Conservation (phyloP, 2,113 vertebrate species). For the Sorex araneus region DNA sequence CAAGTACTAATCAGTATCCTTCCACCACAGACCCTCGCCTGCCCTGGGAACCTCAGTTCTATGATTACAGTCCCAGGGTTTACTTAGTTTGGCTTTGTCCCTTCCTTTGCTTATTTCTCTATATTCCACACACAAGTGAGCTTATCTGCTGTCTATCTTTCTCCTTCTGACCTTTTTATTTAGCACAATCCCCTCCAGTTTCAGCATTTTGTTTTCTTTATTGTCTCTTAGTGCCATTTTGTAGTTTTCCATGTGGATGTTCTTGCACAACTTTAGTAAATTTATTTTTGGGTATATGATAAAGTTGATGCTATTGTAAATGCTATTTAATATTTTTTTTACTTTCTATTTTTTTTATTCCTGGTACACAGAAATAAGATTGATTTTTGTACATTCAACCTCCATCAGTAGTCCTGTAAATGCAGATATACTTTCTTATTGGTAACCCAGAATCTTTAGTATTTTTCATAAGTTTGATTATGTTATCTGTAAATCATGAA, state of each 20-base stretch:
- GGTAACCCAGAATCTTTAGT: background rate
- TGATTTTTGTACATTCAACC: slow-evolving; percentile 33
- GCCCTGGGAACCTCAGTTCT: too few relatives aligned
- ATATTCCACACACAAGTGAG: too few relatives aligned
- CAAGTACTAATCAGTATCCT: too few relatives aligned
- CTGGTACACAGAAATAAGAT: background rate
- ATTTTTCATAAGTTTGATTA: slow-evolving; percentile 36
- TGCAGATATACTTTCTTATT: slow-evolving; percentile 27
- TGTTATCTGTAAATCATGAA: background rate
- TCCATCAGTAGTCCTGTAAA: slow-evolving; percentile 14
- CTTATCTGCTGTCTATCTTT: too few relatives aligned
- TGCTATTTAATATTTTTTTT: slow-evolving; percentile 16
- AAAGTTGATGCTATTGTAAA: slow-evolving; percentile 29
- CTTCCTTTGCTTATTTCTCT: too few relatives aligned
- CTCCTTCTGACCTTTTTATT: too few relatives aligned
- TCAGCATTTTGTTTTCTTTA: background rate
- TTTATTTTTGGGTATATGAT: slow-evolving; percentile 42
- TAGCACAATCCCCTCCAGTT: too few relatives aligned
- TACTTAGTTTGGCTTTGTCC: too few relatives aligned
- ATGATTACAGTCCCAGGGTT: too few relatives aligned
- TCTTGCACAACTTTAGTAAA: background rate
- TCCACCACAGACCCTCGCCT: too few relatives aligned
- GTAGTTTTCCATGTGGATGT: slow-evolving; percentile 23
- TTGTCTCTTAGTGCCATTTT: slow-evolving; percentile 14
- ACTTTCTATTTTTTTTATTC: slow-evolving; percentile 21